Base-by-base conservation (phyloP, 2,888 invertebrate genomes). In the Temnothorax rugatulus region DNA sequence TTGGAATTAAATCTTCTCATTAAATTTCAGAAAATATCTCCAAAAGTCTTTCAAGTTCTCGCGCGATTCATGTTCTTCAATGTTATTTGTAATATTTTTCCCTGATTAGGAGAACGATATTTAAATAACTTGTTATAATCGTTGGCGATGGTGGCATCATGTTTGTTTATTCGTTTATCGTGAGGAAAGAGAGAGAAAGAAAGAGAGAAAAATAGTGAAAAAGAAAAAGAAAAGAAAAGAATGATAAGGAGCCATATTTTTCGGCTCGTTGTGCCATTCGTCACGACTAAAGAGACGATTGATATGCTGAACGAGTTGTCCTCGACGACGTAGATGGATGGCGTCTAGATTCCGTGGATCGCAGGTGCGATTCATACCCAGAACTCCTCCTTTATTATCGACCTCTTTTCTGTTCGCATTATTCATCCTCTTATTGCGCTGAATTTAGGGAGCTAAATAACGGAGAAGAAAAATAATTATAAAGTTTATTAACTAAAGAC, bases 271-370 rank as follows among this genome's bases (percentile, higher is more conserved):
- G 71, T 64, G 71, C 61, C 50, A 81, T 84, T 86, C 74, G 77
- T 83, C 84, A 77, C 47, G 73, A 61, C 44, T 13, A 34, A 18
- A 74, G 29, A 25, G 54, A 75, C 79, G 77, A 86, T 82, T 82
- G 86, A 87, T 87, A 83, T 76, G 81, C 54, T 47, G 76, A 74
- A 76, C 82, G 66, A 82, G 76, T 76, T 75, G 83, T 85, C 84
- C 74, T 57, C 59, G 61, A 77, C 38, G 84, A 85, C 87, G 75
- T 69, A 75, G 83, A 87, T 85, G 84, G 75, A 87, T 68, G 83
- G 79, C 64, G 15, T 41, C 29, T 75, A 57, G 75, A 64, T 82
- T 64, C 29, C 52, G 5, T 38, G 83, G 79, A 59, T 69, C 54
- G 47, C 66, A 76, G 76, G 54, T 76, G 66, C 66, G 38, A 57